These are phyloP conservation scores for Mycetomoellerius zeteki DNA, from an alignment of 1,140 invertebrate species.

Conservation along the genomic window DNA sequence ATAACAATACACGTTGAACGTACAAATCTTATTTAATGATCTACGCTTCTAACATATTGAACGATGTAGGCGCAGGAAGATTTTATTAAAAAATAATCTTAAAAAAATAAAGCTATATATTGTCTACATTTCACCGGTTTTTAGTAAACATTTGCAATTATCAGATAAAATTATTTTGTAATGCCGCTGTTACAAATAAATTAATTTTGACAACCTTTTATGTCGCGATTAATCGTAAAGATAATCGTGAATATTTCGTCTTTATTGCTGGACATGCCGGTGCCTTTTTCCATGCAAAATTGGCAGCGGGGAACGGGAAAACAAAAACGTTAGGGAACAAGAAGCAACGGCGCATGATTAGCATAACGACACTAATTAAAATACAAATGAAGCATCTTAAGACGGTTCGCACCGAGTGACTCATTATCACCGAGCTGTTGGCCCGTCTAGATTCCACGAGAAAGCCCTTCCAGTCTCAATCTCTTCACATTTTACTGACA, in stretches of 20 bases:
- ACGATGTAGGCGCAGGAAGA: neutral
- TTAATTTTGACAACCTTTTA: conserved; percentile 43
- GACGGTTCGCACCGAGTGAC: conserved; percentile 80
- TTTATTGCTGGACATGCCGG: conserved; percentile 52
- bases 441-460: conserved; percentile 68
- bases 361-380: conserved; percentile 88
- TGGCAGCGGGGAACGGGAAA: conserved; percentile 65
- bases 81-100: conserved; percentile 15
- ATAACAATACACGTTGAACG: conserved; percentile 59
- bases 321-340: conserved; percentile 83
- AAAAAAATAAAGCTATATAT: neutral
- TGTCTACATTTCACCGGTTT: neutral
- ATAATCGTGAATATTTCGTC: conserved; percentile 51
- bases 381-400: conserved; percentile 87
- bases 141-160: conserved; percentile 5
- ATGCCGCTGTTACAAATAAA: neutral
- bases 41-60: conserved; percentile 53
- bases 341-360: conserved; percentile 86
- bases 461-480: conserved; percentile 58
- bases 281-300: conserved; percentile 60
- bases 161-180: conserved; percentile 2
- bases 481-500: conserved; percentile 81
- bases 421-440: conserved; percentile 84
- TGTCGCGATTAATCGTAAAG: conserved; percentile 42
- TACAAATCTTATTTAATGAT: conserved; percentile 66